Percentiles rank a stretch among this genome's conserved stretches.
Conservation (phyloP, 2,888 invertebrate genomes). For the Drepana falcataria region DNA sequence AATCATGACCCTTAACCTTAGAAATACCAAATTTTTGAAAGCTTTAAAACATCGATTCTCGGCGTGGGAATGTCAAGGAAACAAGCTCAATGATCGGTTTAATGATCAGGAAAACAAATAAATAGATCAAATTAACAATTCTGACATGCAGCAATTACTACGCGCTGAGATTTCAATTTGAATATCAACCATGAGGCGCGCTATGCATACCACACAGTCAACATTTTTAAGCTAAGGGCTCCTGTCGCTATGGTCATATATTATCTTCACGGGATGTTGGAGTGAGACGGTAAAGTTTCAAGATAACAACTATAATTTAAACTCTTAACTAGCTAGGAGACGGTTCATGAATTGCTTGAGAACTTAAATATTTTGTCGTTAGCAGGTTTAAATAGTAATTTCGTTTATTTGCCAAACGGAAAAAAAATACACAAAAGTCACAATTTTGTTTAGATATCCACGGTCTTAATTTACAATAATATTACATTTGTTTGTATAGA, state of each 20-base stretch:
- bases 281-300: conserved; percentile 44
- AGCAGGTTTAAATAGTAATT: no score
- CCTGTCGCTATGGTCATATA: conserved; percentile 62
- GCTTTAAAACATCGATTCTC: conserved; percentile 16
- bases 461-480: no score
- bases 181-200: conserved; percentile 40
- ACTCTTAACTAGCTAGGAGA: no score
- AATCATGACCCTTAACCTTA: conserved; percentile 5
- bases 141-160: conserved; percentile 24
- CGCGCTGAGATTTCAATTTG: conserved; percentile 20
- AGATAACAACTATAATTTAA: conserved; percentile 30
- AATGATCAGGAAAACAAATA: conserved; percentile 14
- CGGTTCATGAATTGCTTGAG: no score
- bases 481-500: no score
- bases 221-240: conserved; percentile 51
- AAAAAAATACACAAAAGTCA: no score
- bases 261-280: conserved; percentile 61
- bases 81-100: conserved; percentile 6
- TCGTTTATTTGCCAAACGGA: no score
- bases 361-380: no score
- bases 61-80: conserved; percentile 22
- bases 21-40: neutral
- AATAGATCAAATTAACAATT: conserved; percentile 34
- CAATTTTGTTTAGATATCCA: no score
- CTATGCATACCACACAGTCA: conserved; percentile 55